Evolutionary conservation across 2,797 vertebrate genomes (phyloP).

Genomic region (Falco columbarius): DNA sequence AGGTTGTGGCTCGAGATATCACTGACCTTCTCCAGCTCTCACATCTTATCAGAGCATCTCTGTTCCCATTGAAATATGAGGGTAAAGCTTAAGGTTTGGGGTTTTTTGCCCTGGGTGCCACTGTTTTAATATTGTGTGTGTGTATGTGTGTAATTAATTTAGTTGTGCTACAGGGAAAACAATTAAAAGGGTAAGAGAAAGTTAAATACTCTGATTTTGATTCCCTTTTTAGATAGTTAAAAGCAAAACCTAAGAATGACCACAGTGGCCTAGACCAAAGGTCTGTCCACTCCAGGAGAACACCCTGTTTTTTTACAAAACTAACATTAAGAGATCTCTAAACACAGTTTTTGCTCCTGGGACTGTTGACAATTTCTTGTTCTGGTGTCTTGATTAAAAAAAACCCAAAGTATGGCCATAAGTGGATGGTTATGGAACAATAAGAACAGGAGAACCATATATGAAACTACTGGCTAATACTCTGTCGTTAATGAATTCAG

Average conservation of each 20-base stretch:
- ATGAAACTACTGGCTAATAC: neutral
- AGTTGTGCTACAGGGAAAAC: neutral
- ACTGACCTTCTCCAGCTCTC: neutral
- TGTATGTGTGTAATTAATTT: neutral
- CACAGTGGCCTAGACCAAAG: neutral
- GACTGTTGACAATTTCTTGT: neutral
- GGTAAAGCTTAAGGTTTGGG: neutral
- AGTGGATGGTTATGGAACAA: neutral
- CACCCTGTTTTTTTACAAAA: neutral
- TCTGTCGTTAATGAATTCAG: neutral
- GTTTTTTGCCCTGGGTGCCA: neutral
- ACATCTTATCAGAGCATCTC: neutral
- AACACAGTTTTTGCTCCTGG: neutral
- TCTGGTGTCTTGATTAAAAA: neutral
- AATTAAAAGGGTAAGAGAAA: neutral
- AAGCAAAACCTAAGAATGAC: neutral
- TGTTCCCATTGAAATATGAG: neutral
- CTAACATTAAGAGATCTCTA: neutral
- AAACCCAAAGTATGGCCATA: neutral
- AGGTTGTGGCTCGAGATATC: neutral
- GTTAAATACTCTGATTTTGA: neutral
- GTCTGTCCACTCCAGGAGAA: neutral
- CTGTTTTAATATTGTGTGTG: neutral
- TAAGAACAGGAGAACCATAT: neutral
- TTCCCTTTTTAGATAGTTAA: neutral